Evolutionary conservation across 2,888 invertebrate species (phyloP), one percentile per base, ranked within the genome.

Genomic region (Abrostola triplasia): DNA sequence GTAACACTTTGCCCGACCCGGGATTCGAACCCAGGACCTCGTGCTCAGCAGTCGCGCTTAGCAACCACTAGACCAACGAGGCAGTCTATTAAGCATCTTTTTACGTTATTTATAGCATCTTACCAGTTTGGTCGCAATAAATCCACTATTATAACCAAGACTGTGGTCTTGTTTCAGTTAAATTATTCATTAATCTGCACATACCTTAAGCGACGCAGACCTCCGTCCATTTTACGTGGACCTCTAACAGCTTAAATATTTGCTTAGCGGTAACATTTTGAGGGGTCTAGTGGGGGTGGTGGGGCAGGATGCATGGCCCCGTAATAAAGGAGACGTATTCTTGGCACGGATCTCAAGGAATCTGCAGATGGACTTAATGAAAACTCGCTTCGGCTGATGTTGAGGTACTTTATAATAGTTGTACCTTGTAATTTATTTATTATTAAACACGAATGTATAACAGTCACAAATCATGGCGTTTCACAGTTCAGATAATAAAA

Each of bases 281-380:
- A 38, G 10, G 6, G 42, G 8, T 49, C 13, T 8, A n/a, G 7
- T 24, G 4, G 10, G 1, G 9, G 35, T 75, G 76, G 71, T 58
- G 54, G 35, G 7, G 8, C 40, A 38, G 13, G 47, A 61, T 59
- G 59, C 63, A 67, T 60, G 58, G 70, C 50, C 40, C 40, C 40
- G 74, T 66, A 75, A 79, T 82, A 77, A 73, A 73, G 74, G 70
- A 73, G 70, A 67, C 71, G 69, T 73, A 76, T 79, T 78, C 76
- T 60, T 64, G 73, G 71, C 70, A 61, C 54, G 67, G 56, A 57
- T 76, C 71, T 73, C 75, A 67, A 82, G 79, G 81, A 77, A 77
- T 77, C 79, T 76, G 47, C 66, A 68, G 67, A 70, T 61, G 56
- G 60, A 70, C 58, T 69, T 77, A 67, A 78, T 77, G 69, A 70